phyloP scores from a whole-genome alignment of 2,113 vertebrate genomes.

The Zosterops pallidus region DNA sequence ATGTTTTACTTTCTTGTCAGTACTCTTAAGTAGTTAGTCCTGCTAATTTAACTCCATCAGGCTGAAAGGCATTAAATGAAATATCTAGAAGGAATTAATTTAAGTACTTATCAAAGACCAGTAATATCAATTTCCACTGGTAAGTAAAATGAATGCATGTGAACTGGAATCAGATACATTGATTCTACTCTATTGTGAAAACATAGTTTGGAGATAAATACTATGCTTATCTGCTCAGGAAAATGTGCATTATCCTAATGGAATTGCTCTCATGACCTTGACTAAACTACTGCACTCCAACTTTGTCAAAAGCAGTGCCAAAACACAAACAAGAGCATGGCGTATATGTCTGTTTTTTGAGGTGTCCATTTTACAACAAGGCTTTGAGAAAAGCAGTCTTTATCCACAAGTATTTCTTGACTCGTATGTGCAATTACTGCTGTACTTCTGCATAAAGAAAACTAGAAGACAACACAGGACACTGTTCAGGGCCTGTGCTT shows the following conservation, averaged over 20 bases:
- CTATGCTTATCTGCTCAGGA: not conserved
- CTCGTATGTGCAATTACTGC: not conserved
- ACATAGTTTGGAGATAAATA: not conserved
- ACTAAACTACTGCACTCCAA: not conserved
- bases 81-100: slow-evolving; percentile 18
- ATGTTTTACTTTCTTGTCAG: not conserved
- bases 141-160: slow-evolving; percentile 9
- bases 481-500: not conserved
- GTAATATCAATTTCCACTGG: not conserved
- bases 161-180: slow-evolving; percentile 2
- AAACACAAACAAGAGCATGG: not conserved
- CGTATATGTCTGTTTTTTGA: not conserved
- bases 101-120: slow-evolving; percentile 14
- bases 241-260: not conserved
- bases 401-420: not conserved
- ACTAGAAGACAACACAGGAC: not conserved
- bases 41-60: slow-evolving; percentile 32
- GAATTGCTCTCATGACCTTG: not conserved
- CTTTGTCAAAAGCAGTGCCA: not conserved
- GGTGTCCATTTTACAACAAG: not conserved
- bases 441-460: not conserved
- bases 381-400: not conserved
- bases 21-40: not conserved
- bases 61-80: slow-evolving; percentile 9
- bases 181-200: not conserved